Conservation (phyloP, 2,797 vertebrate species). For the Alfaro cultratus region DNA sequence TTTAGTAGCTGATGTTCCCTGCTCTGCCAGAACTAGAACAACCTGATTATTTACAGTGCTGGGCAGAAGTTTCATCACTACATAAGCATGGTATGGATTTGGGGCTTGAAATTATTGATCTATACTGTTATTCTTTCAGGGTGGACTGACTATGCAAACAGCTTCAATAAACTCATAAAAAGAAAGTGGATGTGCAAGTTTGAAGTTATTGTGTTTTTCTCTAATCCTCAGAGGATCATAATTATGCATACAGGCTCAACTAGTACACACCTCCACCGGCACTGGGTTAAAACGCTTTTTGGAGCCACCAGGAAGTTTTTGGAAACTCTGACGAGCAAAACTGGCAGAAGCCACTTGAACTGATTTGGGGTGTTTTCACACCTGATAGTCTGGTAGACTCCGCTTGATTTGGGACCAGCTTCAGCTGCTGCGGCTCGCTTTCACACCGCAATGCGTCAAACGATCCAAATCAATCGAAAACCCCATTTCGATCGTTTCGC, state of each 20-base stretch:
- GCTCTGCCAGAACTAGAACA: not conserved
- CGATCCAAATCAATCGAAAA: too few relatives aligned
- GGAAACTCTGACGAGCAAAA: not conserved
- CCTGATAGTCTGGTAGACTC: too few relatives aligned
- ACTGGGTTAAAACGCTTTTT: not conserved
- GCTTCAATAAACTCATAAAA: not conserved
- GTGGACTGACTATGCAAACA: not conserved
- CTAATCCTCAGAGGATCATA: not conserved
- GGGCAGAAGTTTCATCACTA: not conserved
- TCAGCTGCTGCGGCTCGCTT: too few relatives aligned
- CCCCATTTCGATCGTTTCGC: too few relatives aligned
- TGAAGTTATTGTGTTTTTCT: not conserved
- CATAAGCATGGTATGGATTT: not conserved
- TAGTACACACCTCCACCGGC: fast-evolving
- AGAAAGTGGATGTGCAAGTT: not conserved
- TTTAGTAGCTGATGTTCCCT: not conserved
- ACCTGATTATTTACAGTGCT: not conserved
- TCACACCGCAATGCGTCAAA: too few relatives aligned
- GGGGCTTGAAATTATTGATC: not conserved
- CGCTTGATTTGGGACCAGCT: too few relatives aligned
- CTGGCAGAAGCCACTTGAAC: not conserved
- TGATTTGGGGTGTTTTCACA: not conserved
- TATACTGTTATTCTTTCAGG: not conserved
- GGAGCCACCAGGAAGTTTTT: not conserved
- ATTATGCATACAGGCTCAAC: not conserved